Percentiles rank a stretch among this genome's conserved stretches.
Evolutionary conservation across 1,140 invertebrate species (phyloP).

Genomic region (Triops longicaudatus): DNA sequence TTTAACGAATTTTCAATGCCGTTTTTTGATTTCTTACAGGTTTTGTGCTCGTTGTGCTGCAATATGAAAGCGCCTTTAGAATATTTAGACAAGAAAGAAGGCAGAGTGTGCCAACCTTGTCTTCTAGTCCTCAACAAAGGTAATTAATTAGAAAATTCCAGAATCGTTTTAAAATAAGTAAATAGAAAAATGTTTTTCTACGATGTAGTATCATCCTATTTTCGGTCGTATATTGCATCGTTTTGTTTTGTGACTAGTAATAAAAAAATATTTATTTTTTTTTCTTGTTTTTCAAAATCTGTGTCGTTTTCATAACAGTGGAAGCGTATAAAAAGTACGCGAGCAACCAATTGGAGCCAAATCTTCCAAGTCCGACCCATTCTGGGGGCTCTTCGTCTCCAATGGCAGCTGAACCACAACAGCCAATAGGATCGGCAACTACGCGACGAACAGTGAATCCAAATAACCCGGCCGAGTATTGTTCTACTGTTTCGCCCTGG

Average conservation of each 20-base stretch:
- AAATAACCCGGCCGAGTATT: conserved; percentile 84
- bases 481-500: conserved; percentile 71
- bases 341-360: neutral
- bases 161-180: too few relatives aligned
- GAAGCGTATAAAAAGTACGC: conserved; percentile 26
- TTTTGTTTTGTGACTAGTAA: too few relatives aligned
- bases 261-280: too few relatives aligned
- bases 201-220: too few relatives aligned
- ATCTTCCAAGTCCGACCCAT: neutral
- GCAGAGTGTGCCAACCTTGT: conserved; percentile 51
- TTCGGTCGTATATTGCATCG: too few relatives aligned
- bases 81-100: conserved; percentile 59
- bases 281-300: neutral
- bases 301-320: neutral
- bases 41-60: conserved; percentile 75
- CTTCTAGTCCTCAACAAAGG: conserved; percentile 34
- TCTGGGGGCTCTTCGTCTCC: neutral
- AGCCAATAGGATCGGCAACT: neutral
- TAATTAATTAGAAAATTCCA: too few relatives aligned
- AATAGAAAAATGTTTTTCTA: too few relatives aligned
- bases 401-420: neutral
- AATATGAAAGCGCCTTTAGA: conserved; percentile 59
- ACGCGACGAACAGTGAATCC: conserved; percentile 56
- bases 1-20: too few relatives aligned
- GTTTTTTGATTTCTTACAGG: conserved; percentile 43